Evolutionary conservation across 2,797 vertebrate genomes (phyloP).

Genomic region (Diglossa cyanea): DNA sequence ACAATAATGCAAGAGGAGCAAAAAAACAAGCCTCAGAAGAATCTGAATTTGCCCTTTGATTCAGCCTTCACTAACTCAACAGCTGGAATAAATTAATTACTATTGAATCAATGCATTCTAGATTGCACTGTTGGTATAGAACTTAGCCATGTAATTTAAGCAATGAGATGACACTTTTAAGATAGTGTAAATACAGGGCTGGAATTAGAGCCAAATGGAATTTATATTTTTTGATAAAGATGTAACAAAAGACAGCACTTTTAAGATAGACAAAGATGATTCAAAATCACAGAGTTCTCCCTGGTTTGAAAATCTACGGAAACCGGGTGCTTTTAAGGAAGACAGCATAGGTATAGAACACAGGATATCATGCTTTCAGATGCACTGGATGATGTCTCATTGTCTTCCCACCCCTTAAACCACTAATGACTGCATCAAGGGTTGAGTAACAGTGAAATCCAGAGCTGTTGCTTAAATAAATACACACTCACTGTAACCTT

Average conservation of each 20-base stretch:
- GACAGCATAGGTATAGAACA: neutral
- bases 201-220: constrained; percentile 22
- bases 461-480: neutral
- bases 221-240: constrained; percentile 5
- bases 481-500: neutral
- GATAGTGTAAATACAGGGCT: constrained; percentile 19
- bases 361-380: neutral
- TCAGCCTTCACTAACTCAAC: constrained; percentile 26
- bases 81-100: constrained; percentile 45
- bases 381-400: neutral
- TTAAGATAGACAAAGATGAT: neutral
- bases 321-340: neutral
- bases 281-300: neutral
- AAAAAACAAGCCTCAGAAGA: neutral
- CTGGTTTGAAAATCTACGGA: neutral
- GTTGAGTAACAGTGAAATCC: neutral
- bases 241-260: neutral
- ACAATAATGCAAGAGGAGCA: neutral
- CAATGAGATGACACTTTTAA: constrained; percentile 41
- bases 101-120: constrained; percentile 25
- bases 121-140: constrained; percentile 6
- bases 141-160: constrained; percentile 49
- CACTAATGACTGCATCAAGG: neutral
- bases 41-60: neutral
- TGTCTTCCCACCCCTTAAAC: neutral